Evolutionary conservation across 2,888 invertebrate species (phyloP), one percentile per base, ranked within the genome.

Genomic region (Caenorhabditis drosophilae): DNA sequence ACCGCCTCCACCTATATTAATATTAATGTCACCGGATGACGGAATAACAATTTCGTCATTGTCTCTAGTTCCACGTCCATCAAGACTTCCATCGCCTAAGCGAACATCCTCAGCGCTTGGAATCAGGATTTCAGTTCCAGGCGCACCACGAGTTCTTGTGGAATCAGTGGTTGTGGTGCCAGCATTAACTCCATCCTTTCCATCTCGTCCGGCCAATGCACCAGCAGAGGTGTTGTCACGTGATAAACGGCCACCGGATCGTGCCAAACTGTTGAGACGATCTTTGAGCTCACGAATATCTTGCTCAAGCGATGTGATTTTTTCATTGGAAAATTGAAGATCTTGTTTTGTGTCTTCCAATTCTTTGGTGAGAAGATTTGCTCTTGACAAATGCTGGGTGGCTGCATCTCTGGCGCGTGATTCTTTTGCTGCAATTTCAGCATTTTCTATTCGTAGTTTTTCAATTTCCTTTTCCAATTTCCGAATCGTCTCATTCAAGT

Each of bases 401-500:
- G 70, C 66, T 1, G 66, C 75, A 52, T 79, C 80, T 35, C 58
- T 67, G 7, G 77, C 75, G 9, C 64, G 60, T n/a, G 61, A 70
- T 58, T 80, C 79, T 36, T 74, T 70, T 20, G 47, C 70, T 26
- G 57, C 70, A 9, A 80, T 48, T 16, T 53, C 59, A 35, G 68
- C 70, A 52, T 75, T 74, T 52, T 81, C 80, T 31, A 67, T 79
- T 34, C 71, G 60, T 23, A 79, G 58, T 46, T 75, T 81, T 34
- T 82, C 80, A 34, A 81, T 48, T 44, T 82, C 81, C 38, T 75
- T 67, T 41, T 82, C 79, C 16, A 76, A 67, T 52, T 82, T 82
- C 47, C 80, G 72, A 25, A 78, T 77, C 20, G 75, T 70, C 54
- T 82, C 82, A 50, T 80, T 78, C 31, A 78, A 66, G 23, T 57